phyloP scores from a whole-genome alignment of 1,140 invertebrate genomes.

The Drosophila pandora region DNA sequence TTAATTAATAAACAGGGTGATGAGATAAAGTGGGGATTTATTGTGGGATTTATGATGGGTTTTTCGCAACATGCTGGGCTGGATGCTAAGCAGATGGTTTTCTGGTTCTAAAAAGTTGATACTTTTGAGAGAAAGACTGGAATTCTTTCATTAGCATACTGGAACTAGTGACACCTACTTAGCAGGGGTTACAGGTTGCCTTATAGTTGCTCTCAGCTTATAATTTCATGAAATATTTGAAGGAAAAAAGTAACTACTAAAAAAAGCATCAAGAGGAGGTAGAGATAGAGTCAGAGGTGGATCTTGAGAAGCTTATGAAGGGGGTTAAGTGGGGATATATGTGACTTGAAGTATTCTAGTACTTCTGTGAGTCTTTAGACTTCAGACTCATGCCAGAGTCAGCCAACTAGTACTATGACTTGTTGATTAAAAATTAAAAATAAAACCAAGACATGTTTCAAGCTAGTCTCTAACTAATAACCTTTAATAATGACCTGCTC shows the following conservation, averaged over 20 bases:
- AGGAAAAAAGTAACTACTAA: slow-evolving; percentile 75
- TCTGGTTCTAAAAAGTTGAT: no score
- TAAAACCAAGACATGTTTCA: no score
- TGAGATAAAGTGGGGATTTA: slow-evolving; percentile 32
- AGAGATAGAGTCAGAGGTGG: slow-evolving; percentile 23
- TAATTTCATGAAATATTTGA: slow-evolving; percentile 81
- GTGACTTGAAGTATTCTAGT: neutral
- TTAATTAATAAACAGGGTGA: slow-evolving; percentile 39
- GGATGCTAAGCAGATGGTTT: neutral
- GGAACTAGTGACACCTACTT: slow-evolving; percentile 33
- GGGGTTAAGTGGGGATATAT: slow-evolving; percentile 22
- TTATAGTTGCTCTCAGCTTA: slow-evolving; percentile 12
- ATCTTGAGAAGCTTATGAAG: slow-evolving; percentile 18
- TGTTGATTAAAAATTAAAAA: no score
- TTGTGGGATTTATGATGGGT: slow-evolving; percentile 10
- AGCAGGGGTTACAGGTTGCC: no score
- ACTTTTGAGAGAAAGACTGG: no score
- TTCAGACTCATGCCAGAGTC: no score
- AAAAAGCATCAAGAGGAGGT: slow-evolving; percentile 75
- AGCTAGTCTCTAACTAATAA: neutral
- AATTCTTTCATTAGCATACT: slow-evolving; percentile 33
- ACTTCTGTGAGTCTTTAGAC: neutral
- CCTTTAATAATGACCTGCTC: neutral
- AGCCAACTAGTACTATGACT: no score
- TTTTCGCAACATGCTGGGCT: neutral